Evolutionary conservation across 2,113 vertebrate species (phyloP), one percentile per base, ranked within the genome.

Genomic region (Neogale vison): DNA sequence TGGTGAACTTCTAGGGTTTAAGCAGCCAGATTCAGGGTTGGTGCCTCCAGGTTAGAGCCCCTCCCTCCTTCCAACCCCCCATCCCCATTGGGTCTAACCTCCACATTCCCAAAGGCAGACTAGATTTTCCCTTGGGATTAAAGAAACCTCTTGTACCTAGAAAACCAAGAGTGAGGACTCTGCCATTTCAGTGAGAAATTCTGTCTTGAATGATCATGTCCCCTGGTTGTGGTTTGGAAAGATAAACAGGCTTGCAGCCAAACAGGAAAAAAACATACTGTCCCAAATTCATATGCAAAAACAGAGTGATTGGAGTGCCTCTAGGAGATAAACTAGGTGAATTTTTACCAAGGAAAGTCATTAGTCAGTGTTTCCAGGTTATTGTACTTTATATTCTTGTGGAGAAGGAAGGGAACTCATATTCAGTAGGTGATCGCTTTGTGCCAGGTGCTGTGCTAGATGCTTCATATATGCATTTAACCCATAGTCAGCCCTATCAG

Each of bases 101-200:
- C 39, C 12, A 13, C 39, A 14, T 4, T 11, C 17, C 8, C 6
- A 34, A 63, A 82, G 74, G n/a, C 63, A 71, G 59, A 9, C 6
- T 20, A 61, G 14, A 6, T n/a, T 79, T 65, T 31, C n/a, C 24
- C 3, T 84, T 24, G 57, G n/a, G 50, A 52, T 74, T 71, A 50
- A 57, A 45, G 63, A 90, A 96, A 83, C 21, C 81, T 77, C 14
- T n/a, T 77, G 65, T 29, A 57, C 39, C 86, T 90, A 96, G 84
- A 85, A 90, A 89, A 84, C 24, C 45, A 74, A 80, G 2, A 36
- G 36, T 14, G 29, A 93, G 7, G 31, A 1, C 9, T 80, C 59
- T 82, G 39, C 31, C 9, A 24, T 69, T 95, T 76, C 67, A 36
- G 57, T 61, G 61, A 96, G 45, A 79, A 67, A 72, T 67, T 95